These are phyloP conservation scores for Cladorhizidae sp. DNA, from an alignment of 37 sponge, comb jelly and placozoan species.

Conservation along the genomic window DNA sequence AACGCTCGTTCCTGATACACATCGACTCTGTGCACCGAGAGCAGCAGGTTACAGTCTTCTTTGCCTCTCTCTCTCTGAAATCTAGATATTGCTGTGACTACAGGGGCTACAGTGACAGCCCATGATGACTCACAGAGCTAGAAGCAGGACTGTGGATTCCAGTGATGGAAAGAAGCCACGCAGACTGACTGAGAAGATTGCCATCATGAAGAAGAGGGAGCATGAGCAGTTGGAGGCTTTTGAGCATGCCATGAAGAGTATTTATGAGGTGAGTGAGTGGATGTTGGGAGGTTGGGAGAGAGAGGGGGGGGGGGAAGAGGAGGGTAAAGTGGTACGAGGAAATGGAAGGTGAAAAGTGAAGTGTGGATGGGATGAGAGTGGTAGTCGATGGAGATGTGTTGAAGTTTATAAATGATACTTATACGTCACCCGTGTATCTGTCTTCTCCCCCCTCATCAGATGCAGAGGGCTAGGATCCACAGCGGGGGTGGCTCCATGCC, in stretches of 20 bases:
- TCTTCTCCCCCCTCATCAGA: conserved; percentile 46
- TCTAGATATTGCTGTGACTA: too few relatives aligned
- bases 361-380: background rate
- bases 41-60: too few relatives aligned
- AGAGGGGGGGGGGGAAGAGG: background rate
- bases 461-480: conserved; percentile 68
- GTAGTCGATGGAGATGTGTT: background rate
- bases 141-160: conserved; percentile 72
- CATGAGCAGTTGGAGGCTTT: conserved; percentile 67
- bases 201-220: conserved; percentile 68
- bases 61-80: too few relatives aligned
- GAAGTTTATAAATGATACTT: background rate
- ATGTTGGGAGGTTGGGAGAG: background rate
- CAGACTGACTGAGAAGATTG: conserved; percentile 78
- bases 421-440: background rate
- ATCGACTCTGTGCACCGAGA: too few relatives aligned
- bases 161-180: conserved; percentile 71
- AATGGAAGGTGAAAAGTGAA: too few relatives aligned
- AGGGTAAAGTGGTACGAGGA: too few relatives aligned
- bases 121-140: conserved; percentile 34
- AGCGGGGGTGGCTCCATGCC: conserved; percentile 78
- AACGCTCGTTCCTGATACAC: too few relatives aligned
- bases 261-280: conserved; percentile 50
- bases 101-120: too few relatives aligned
- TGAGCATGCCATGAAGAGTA: conserved; percentile 77